A percentile compares a stretch with the other conserved stretches of the same genome.
These are phyloP conservation scores for Sander lucioperca DNA, from an alignment of 2,113 vertebrate genomes.

Conservation along the genomic window DNA sequence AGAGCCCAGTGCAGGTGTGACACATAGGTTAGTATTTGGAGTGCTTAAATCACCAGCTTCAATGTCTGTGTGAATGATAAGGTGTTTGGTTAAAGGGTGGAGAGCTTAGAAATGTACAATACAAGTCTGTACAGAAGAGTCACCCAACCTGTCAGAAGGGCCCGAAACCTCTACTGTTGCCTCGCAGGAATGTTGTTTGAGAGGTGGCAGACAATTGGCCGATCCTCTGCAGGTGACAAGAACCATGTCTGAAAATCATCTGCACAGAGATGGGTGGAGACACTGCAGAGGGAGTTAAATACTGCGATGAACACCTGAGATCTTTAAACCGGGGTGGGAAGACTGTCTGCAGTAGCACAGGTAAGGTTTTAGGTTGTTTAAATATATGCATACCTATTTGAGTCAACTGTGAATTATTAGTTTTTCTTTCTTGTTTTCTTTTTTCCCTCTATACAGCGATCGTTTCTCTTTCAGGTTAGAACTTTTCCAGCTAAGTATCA, in stretches of 20 bases:
- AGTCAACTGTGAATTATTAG: neutral
- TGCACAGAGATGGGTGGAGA: constrained; percentile 45
- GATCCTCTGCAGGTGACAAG: constrained; percentile 29
- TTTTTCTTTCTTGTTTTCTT: neutral
- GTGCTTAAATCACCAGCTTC: too few relatives aligned
- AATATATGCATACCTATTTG: neutral
- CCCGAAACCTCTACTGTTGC: constrained; percentile 12
- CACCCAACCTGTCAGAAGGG: constrained; percentile 41
- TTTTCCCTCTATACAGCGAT: neutral
- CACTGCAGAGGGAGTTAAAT: constrained; percentile 13
- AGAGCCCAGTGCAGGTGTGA: too few relatives aligned
- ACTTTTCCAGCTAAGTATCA: constrained; percentile 22
- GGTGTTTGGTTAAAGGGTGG: constrained; percentile 29
- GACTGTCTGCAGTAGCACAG: constrained; percentile 23
- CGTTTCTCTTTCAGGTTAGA: neutral
- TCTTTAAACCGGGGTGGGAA: neutral
- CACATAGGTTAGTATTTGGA: too few relatives aligned
- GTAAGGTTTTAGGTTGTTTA: constrained; percentile 32
- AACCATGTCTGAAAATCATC: constrained; percentile 17
- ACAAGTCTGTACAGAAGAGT: constrained; percentile 32
- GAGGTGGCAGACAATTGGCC: constrained; percentile 49
- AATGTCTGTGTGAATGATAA: neutral
- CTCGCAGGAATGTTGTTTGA: constrained; percentile 40
- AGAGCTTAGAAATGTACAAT: neutral
- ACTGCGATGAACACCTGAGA: neutral